Evolutionary conservation across 2,888 invertebrate genomes (phyloP).

Genomic region (Limnephilus lunatus): DNA sequence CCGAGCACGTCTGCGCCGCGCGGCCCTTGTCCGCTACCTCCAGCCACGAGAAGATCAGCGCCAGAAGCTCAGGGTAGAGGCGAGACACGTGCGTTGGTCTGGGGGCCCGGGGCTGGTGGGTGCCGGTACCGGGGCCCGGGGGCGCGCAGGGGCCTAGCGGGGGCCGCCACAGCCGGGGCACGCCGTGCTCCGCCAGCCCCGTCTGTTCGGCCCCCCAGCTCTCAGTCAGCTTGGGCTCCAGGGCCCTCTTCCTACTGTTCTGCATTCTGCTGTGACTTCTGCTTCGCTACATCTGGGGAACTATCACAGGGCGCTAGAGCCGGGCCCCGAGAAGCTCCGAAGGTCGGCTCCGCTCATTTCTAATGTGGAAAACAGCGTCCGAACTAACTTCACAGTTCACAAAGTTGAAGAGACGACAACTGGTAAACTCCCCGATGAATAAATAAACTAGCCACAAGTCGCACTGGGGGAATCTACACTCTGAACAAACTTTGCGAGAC

Average conservation of each 20-base stretch:
- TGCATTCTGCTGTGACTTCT: not conserved
- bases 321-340: slow-evolving; percentile 13
- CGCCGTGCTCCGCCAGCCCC: slow-evolving; percentile 54
- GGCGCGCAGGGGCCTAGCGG: slow-evolving; percentile 71
- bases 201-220: slow-evolving; percentile 38
- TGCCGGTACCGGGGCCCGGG: slow-evolving; percentile 80
- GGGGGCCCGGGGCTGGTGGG: slow-evolving; percentile 73
- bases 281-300: not conserved
- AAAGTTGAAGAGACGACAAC: slow-evolving; percentile 7
- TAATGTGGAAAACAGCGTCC: slow-evolving; percentile 17
- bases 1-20: slow-evolving; percentile 91
- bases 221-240: slow-evolving; percentile 23
- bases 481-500: slow-evolving; percentile 40
- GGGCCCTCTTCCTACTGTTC: slow-evolving; percentile 4
- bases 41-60: slow-evolving; percentile 93
- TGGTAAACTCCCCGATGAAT: not conserved
- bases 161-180: slow-evolving; percentile 55
- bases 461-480: slow-evolving; percentile 11
- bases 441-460: not conserved
- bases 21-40: slow-evolving; percentile 92
- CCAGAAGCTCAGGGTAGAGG: slow-evolving; percentile 94
- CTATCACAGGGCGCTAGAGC: not conserved
- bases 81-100: slow-evolving; percentile 87
- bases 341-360: slow-evolving; percentile 17
- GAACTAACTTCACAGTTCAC: slow-evolving; percentile 26